Evolutionary conservation across 2,113 vertebrate species (phyloP), one percentile per base, ranked within the genome.

Genomic region (Tupaia chinensis): DNA sequence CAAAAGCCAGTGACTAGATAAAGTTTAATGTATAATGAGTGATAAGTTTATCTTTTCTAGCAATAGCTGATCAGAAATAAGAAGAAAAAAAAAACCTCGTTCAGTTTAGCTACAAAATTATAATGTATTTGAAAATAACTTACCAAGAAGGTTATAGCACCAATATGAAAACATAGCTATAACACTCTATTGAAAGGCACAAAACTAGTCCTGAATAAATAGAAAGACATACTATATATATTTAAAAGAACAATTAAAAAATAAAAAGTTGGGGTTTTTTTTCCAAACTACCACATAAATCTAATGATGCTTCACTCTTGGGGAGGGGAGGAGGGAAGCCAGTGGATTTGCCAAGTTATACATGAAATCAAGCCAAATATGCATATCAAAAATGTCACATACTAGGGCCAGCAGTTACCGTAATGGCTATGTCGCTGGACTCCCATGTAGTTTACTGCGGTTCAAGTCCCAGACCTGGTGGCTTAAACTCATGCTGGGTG

Each of bases 231-330:
- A 82, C 10, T 34, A 34, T 73, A 3, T 73, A 60, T 91, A 76
- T 86, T 20, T 4, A 83, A 93, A 87, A 63, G 12, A 95, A 93
- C 82, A 87, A 91, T 93, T 93, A 85, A 82, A 91, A 88, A 56
- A 77, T 86, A 89, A 93, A 93, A 89, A 61, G 44, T 14, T 32
- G 66, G 84, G n/a, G n/a, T n/a, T n/a, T n/a, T 80, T 72, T 90
- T 95, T 77, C 87, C 53, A 95, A 92, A 73, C 77, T 66, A 91
- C 85, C 77, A 65, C 13, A 80, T 90, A 76, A 81, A 95, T 91
- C 69, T 85, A 93, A 81, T 29, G 19, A 61, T 66, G 63, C 10
- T 93, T 12, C 63, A 56, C 19, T 95, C 61, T 44, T 44, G 44
- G 44, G 44, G 44, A 44, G 44, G 44, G 54, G 32, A 56, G 27